Evolutionary conservation across 1,140 invertebrate species (phyloP), one percentile per base, ranked within the genome.

Genomic region (Ephestia elutella): DNA sequence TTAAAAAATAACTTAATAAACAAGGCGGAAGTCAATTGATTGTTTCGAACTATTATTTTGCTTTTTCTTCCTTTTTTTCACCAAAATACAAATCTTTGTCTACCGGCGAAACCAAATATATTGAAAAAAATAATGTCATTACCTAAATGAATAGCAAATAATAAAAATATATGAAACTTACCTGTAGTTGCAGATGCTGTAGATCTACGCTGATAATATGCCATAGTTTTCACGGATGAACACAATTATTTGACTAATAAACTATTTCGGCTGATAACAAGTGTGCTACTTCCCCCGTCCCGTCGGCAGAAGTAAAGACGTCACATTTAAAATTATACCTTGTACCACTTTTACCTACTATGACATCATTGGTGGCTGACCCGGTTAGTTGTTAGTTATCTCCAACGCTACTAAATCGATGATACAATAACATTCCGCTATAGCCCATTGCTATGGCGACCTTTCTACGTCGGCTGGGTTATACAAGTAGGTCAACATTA

Each of bases 241-340:
- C 13, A 11, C 28, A 13, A 17, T 35, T 19, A 28, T 54, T 32
- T 57, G 28, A 54, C 25, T 48, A 18, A 51, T 17, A 38, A 61
- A 50, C 49, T 21, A 53, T 25, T 53, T 25, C 1, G 10, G 13
- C 20, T 10, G 20, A 54, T 18, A 61, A 44, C 57, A 21, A 13
- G 25, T 17, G 60, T 62, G 35, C 44, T 55, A 48, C 30, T 25
- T 54, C 55, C 18, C 64, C 68, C 64, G 60, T 66, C 69, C 60
- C 71, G 62, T 66, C 73, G 75, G 77, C 75, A 61, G 75, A 74
- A 86, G 78, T 77, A 80, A 60, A 2, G 72, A 81, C 83, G 83
- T 86, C 78, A 86, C 75, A 73, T 79, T 82, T 84, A 86, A 86
- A 83, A 78, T 84, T 82, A 83, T 61, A 66, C 32, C 56, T 56